Evolutionary conservation across 2,113 vertebrate species (phyloP).

Genomic region (Empidonax traillii): DNA sequence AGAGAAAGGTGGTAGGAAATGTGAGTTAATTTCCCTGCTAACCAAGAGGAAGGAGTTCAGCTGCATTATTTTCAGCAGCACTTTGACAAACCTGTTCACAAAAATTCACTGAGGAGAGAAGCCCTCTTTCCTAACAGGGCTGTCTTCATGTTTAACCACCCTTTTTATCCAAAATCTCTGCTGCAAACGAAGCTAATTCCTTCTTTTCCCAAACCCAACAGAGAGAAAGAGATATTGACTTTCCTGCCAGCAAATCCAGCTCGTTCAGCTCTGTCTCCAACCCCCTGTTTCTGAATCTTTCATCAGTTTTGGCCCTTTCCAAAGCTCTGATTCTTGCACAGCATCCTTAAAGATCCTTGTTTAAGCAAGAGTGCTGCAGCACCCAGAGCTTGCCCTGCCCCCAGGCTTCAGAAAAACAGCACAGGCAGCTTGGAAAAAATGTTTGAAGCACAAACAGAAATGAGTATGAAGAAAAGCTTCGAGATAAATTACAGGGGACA

Average conservation of each 20-base stretch:
- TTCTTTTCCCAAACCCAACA: not conserved
- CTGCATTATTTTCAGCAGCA: not conserved
- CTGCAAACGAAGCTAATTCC: not conserved
- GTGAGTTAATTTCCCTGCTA: not conserved
- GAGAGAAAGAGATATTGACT: constrained; percentile 4
- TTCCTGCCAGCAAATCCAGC: not conserved
- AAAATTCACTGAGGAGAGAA: not conserved
- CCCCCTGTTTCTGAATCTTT: constrained; percentile 1
- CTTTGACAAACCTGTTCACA: not conserved
- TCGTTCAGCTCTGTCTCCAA: not conserved
- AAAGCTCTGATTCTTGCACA: not conserved
- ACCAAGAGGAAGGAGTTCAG: not conserved
- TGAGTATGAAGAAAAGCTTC: not conserved
- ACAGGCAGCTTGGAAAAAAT: not conserved
- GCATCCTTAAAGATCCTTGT: not conserved
- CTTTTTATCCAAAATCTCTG: not conserved
- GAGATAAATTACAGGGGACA: not conserved
- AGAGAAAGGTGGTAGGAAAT: not conserved
- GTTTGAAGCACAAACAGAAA: not conserved
- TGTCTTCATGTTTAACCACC: not conserved
- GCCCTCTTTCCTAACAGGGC: not conserved
- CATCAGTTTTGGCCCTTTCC: not conserved
- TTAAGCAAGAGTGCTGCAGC: not conserved
- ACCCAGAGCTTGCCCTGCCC: not conserved
- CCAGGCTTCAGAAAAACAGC: not conserved